These are phyloP conservation scores for Cepaea hortensis DNA, from an alignment of 2,888 invertebrate species.

Conservation along the genomic window DNA sequence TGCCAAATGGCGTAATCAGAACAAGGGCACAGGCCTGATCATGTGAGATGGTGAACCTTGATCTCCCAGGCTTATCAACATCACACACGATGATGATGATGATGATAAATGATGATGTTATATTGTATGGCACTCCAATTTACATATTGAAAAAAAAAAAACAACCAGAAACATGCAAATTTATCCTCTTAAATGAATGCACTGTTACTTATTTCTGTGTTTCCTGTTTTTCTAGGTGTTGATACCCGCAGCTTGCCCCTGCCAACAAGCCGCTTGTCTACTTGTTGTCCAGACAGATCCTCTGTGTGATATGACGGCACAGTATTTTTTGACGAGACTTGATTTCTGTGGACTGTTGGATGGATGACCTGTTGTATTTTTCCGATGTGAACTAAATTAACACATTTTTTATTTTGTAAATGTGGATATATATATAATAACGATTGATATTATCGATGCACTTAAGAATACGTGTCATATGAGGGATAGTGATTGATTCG, in stretches of 20 bases:
- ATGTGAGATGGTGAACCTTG: too few relatives aligned
- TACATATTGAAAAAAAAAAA: too few relatives aligned
- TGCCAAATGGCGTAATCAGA: too few relatives aligned
- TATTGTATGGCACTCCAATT: too few relatives aligned
- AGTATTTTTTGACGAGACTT: constrained; percentile 11
- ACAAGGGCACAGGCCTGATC: too few relatives aligned
- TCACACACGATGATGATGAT: too few relatives aligned
- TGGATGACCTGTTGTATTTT: not conserved
- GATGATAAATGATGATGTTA: too few relatives aligned
- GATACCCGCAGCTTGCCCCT: constrained; percentile 12
- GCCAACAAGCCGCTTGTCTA: constrained; percentile 3
- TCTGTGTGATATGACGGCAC: constrained; percentile 10
- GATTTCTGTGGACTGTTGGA: constrained; percentile 14
- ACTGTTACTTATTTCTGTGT: not conserved
- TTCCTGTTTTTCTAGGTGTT: not conserved
- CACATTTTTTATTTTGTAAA: not conserved
- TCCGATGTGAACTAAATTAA: not conserved
- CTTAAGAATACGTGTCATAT: not conserved
- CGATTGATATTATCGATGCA: not conserved
- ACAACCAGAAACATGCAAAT: not conserved
- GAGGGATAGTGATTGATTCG: not conserved
- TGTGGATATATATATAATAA: not conserved
- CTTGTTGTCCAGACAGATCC: constrained; percentile 29
- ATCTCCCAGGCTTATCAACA: too few relatives aligned
- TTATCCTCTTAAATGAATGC: not conserved